phyloP scores from a whole-genome alignment of 2,888 invertebrate genomes.

The Eristalis pertinax region DNA sequence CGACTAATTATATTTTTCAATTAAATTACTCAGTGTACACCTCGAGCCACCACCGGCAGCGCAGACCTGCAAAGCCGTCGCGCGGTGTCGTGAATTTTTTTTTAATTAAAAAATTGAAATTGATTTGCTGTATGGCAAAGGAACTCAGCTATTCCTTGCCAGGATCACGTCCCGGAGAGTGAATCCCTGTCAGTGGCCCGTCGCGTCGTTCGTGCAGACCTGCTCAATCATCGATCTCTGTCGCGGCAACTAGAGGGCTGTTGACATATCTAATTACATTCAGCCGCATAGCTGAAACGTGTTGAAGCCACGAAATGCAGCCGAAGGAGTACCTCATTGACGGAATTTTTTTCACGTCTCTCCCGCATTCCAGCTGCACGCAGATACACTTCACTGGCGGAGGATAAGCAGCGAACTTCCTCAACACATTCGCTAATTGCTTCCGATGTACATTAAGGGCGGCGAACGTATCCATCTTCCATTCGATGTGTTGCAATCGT shows the following conservation, averaged over 20 bases:
- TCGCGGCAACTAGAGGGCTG: conserved; percentile 12
- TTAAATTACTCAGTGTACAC: background rate
- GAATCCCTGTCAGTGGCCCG: background rate
- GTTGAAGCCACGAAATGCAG: conserved; percentile 55
- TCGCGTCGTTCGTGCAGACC: background rate
- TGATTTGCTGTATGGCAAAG: background rate
- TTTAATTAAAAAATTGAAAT: background rate
- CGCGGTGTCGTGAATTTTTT: background rate
- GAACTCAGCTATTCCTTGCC: background rate
- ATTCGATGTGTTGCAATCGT: conserved; percentile 16
- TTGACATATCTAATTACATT: conserved; percentile 47
- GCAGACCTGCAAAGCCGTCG: background rate
- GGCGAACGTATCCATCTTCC: conserved; percentile 38
- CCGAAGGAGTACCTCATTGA: background rate
- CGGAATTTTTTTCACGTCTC: too few relatives aligned
- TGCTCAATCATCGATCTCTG: conserved; percentile 67
- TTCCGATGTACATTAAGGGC: conserved; percentile 59
- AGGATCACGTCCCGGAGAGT: background rate
- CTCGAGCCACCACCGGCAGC: background rate
- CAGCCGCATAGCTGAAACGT: conserved; percentile 39
- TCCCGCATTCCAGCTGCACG: conserved; percentile 12
- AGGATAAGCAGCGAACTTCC: conserved; percentile 31
- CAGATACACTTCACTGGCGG: conserved; percentile 10
- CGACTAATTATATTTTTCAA: background rate
- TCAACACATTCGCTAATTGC: conserved; percentile 64